Evolutionary conservation across 2,113 vertebrate genomes (phyloP).

Genomic region (Dissostichus mawsoni): DNA sequence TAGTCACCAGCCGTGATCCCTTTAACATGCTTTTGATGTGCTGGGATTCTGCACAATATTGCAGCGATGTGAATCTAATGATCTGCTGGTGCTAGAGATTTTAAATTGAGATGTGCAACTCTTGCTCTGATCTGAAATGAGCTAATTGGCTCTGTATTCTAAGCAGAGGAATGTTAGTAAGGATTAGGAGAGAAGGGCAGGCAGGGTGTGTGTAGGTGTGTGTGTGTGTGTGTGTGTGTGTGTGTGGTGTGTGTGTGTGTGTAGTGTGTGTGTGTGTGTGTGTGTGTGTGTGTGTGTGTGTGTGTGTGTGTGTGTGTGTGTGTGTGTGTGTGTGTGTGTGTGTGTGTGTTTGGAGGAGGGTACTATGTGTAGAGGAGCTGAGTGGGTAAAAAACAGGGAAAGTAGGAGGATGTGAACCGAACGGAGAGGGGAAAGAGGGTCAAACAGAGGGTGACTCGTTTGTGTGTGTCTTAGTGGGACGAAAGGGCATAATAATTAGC

Average conservation of each 20-base stretch:
- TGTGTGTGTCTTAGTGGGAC: slow-evolving; percentile 40
- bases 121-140: slow-evolving; percentile 59
- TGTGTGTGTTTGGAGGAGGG: neutral
- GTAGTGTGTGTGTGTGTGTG: too few species aligned
- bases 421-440: slow-evolving; percentile 45
- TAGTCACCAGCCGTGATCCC: slow-evolving; percentile 64
- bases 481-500: slow-evolving; percentile 66
- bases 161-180: slow-evolving; percentile 50
- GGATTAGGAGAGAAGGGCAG: slow-evolving; percentile 50
- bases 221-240: slow-evolving; percentile 20
- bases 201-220: slow-evolving; percentile 5
- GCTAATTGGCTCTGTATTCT: slow-evolving; percentile 55
- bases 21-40: slow-evolving; percentile 58
- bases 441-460: slow-evolving; percentile 58
- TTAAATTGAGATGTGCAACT: slow-evolving; percentile 31
- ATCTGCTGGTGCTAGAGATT: slow-evolving; percentile 47
- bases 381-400: slow-evolving; percentile 39
- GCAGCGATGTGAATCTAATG: slow-evolving; percentile 33
- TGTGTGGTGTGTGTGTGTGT: neutral
- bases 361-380: slow-evolving; percentile 19
- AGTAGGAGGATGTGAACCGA: slow-evolving; percentile 52
- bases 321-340: neutral
- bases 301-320: slow-evolving; percentile 8
- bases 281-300: too few species aligned
- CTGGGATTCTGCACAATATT: slow-evolving; percentile 31